These are phyloP conservation scores for Echinarachnius parma DNA, from an alignment of 53 echinoderm and acorn worm genomes.

Conservation along the genomic window DNA sequence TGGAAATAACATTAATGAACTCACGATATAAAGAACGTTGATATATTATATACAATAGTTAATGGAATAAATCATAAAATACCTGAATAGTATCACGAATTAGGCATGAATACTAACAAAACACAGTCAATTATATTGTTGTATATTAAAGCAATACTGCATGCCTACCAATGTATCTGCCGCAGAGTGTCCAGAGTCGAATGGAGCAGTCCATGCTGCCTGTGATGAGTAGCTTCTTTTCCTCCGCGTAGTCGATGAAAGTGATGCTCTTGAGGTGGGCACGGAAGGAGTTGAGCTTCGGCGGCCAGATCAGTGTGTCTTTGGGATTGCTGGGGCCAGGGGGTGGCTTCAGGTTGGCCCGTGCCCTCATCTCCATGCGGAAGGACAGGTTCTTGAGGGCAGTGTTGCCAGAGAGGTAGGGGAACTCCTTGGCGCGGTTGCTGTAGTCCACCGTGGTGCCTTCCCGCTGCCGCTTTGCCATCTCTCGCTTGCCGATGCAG, in stretches of 20 bases:
- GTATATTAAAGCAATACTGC: too few relatives aligned
- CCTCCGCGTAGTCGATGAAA: constrained; percentile 78
- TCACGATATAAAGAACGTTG: too few relatives aligned
- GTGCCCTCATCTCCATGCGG: constrained; percentile 55
- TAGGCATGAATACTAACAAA: too few relatives aligned
- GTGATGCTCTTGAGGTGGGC: constrained; percentile 76
- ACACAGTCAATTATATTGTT: too few relatives aligned
- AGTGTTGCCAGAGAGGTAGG: constrained; percentile 66
- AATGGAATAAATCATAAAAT: too few relatives aligned
- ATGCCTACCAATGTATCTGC: constrained; percentile 86
- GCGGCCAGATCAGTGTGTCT: constrained; percentile 73
- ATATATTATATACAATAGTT: too few relatives aligned
- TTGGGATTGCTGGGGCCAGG: constrained; percentile 76
- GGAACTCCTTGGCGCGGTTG: constrained; percentile 53
- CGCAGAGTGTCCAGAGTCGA: constrained; percentile 89
- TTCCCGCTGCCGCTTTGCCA: constrained; percentile 24
- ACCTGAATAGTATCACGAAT: too few relatives aligned
- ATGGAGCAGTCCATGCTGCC: constrained; percentile 86
- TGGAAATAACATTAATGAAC: too few relatives aligned
- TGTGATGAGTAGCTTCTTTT: constrained; percentile 74
- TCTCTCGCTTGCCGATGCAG: constrained; percentile 64
- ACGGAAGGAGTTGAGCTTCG: constrained; percentile 81
- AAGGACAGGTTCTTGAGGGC: constrained; percentile 50
- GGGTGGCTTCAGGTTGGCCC: constrained; percentile 56
- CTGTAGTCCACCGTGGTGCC: constrained; percentile 36